These are phyloP conservation scores for Calameuta filiformis DNA, from an alignment of 2,888 invertebrate species.

Conservation along the genomic window DNA sequence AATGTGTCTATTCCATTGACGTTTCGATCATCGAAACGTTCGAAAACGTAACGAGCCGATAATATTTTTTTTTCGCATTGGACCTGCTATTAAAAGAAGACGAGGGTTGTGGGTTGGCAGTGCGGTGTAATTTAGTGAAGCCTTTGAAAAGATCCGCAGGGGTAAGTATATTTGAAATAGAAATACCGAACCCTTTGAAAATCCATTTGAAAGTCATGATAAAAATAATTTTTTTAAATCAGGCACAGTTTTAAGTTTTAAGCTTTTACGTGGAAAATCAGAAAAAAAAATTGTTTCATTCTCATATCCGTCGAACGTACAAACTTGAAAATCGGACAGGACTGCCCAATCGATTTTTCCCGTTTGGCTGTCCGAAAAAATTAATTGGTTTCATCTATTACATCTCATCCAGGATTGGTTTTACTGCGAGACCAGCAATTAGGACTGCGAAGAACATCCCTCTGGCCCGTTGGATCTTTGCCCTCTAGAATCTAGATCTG, in stretches of 20 bases:
- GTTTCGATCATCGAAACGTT: neutral
- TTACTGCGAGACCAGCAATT: slow-evolving; percentile 56
- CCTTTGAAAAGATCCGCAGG: neutral
- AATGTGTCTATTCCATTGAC: neutral
- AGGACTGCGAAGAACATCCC: slow-evolving; percentile 27
- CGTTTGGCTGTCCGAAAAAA: slow-evolving; percentile 30
- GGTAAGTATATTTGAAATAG: neutral
- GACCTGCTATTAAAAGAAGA: slow-evolving; percentile 25
- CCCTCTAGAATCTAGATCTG: neutral
- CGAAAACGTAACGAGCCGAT: slow-evolving; percentile 24
- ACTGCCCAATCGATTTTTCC: neutral
- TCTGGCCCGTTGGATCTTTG: slow-evolving; percentile 31
- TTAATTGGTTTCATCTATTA: slow-evolving; percentile 63
- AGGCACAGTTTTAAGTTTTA: neutral
- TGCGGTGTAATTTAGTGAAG: neutral
- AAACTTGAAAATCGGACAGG: neutral
- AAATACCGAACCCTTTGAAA: neutral
- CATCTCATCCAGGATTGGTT: slow-evolving; percentile 53
- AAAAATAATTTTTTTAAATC: neutral
- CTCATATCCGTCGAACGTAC: neutral
- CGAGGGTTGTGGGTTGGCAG: slow-evolving; percentile 13
- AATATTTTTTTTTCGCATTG: slow-evolving; percentile 23
- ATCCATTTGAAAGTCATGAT: neutral
- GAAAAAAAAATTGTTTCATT: neutral
- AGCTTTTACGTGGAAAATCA: neutral